Evolutionary conservation across 2,797 vertebrate species (phyloP), one percentile per base, ranked within the genome.

Genomic region (Perodicticus potto): DNA sequence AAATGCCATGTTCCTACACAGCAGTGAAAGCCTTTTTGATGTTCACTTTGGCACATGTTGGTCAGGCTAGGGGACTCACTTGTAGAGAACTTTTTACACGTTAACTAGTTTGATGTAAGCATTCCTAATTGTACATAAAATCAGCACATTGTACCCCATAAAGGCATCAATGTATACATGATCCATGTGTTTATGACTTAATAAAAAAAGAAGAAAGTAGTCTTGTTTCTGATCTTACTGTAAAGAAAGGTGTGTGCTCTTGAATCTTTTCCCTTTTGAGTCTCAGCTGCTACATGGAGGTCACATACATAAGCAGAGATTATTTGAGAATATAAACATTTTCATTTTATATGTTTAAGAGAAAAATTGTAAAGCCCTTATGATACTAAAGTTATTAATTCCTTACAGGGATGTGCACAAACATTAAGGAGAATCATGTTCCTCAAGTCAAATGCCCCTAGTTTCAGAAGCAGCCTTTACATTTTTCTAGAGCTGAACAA

Each of bases 261-360:
- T 73, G n/a, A 63, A 5, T 25, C 14, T 92, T 73, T 13, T 59
- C 1, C 7, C 63, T 45, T 91, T 86, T 74, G 32, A 85, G 14
- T 93, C 20, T 85, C 13, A 57, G 91, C 70, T 55, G 43, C 27
- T 83, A 43, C 87, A 67, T 61, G 49, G 22, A 59, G 49, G n/a
- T 82, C 61, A 81, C 17, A 92, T 69, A 76, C 7, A 72, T 86
- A 76, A 49, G 13, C 81, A 90, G 89, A 78, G 32, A 86, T 57
- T 74, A 73, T 49, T 10, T 92, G 16, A 61, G 32, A 73, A n/a
- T 90, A 85, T n/a, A 80, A 37, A 40, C 3, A 17, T 81, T 72
- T 63, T 69, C 17, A 80, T 80, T 78, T 83, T 77, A 34, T 63
- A 43, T 85, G 29, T 90, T 19, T 2, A 59, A 65, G 34, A 59